Base-by-base conservation (phyloP, 2,797 vertebrate species). In the Mergus octosetaceus region DNA sequence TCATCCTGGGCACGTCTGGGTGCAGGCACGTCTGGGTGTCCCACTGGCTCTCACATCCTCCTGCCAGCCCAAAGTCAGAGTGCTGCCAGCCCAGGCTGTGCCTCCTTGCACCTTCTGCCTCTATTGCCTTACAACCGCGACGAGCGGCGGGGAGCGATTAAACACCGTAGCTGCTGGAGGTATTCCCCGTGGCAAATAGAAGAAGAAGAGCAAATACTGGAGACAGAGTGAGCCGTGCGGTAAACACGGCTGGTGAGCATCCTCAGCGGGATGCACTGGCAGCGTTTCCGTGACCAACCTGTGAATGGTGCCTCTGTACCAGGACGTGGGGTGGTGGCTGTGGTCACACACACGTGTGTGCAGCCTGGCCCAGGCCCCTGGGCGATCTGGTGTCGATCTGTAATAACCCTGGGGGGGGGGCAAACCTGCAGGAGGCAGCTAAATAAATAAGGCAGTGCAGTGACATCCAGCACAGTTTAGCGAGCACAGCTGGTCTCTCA, bases 401-500 rank as follows among this genome's bases (percentile, higher is more conserved):
- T 16, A 4, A 30, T 20, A 38, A 70, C 24, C 66, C 12, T n/a
- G n/a, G 38, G 56, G 11, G 58, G 58, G 58, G n/a, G 14, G 11
- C 53, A 64, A 79, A 61, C 25, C 62, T 58, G 54, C 66, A 15
- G n/a, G 65, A 79, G 84, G 47, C 71, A 73, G 74, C 58, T 70
- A 54, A 38, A 30, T 14, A 66, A 93, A 85, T 19, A 34, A 87
- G 21, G 5, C 17, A 13, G 72, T 24, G 11, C 73, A 56, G 27
- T 13, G 5, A 56, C 54, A 87, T 86, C 92, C 91, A 74, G 47
- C 72, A 77, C 71, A 57, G 25, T 69, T 96, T 87, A 80, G 92
- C 32, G 80, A 73, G 93, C 96, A 90, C 97, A 97, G 97, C 97
- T 97, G 97, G 96, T 87, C 90, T 93, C 96, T 97, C 96, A 77